These are phyloP conservation scores for Chaetophractus vellerosus DNA, from an alignment of 2,797 vertebrate genomes.

Conservation along the genomic window DNA sequence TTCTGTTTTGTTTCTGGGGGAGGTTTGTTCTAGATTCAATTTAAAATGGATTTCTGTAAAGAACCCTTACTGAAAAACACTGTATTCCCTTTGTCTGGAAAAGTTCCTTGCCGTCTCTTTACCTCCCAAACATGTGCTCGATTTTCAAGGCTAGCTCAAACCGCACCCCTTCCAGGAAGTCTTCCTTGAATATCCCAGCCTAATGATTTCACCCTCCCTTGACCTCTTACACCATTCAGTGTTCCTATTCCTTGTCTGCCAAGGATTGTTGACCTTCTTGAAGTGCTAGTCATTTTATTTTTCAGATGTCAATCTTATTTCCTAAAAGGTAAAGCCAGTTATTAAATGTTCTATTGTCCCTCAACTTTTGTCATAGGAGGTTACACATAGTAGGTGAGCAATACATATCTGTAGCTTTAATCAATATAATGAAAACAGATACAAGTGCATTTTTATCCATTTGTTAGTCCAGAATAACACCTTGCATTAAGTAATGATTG, in stretches of 20 bases:
- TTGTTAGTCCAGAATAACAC: conserved; percentile 26
- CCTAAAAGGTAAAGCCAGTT: conserved; percentile 4
- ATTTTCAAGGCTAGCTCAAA: conserved; percentile 30
- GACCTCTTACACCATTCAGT: not conserved
- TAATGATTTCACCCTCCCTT: conserved; percentile 49
- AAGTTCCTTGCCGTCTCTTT: conserved; percentile 19
- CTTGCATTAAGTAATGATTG: not conserved
- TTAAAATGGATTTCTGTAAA: conserved; percentile 34
- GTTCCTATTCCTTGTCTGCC: conserved; percentile 46
- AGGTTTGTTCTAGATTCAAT: conserved; percentile 17
- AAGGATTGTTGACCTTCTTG: conserved; percentile 40
- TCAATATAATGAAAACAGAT: conserved; percentile 31
- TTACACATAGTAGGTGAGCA: not conserved
- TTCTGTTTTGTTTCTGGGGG: not conserved
- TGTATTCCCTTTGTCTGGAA: not conserved
- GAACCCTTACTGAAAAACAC: not conserved
- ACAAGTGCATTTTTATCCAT: not conserved
- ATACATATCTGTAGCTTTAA: not conserved
- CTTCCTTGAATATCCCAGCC: conserved; percentile 41
- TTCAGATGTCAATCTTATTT: conserved; percentile 20
- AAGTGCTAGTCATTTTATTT: not conserved
- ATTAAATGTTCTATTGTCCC: not conserved
- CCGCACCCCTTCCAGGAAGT: conserved; percentile 69
- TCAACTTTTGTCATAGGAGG: not conserved
- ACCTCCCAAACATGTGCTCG: not conserved